Conservation (phyloP, 2,888 invertebrate species). For the Bellardia pandia region DNA sequence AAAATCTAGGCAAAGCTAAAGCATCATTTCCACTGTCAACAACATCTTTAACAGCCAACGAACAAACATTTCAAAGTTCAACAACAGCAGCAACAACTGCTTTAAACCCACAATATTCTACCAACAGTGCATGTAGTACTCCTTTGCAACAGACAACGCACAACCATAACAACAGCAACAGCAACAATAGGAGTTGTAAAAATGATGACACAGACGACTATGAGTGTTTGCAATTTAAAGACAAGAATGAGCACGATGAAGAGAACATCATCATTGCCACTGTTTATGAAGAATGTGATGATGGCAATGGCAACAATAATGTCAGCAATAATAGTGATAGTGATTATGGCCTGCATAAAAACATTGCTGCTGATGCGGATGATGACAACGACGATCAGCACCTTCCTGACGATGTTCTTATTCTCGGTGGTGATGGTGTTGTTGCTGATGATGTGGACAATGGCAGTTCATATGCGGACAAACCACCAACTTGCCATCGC, state of each 20-base stretch:
- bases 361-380: slow-evolving; percentile 10
- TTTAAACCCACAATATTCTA: slow-evolving; percentile 45
- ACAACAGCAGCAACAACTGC: slow-evolving; percentile 39
- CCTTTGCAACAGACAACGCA: slow-evolving; percentile 30
- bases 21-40: slow-evolving; percentile 45
- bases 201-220: slow-evolving; percentile 56
- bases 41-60: slow-evolving; percentile 42
- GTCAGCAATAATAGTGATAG: slow-evolving; percentile 35
- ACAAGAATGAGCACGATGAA: slow-evolving; percentile 45
- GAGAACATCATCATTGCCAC: slow-evolving; percentile 39
- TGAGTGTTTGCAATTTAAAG: slow-evolving; percentile 56
- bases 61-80: slow-evolving; percentile 54
- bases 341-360: slow-evolving; percentile 36
- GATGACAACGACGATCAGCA: slow-evolving; percentile 47
- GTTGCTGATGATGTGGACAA: slow-evolving; percentile 40
- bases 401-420: slow-evolving; percentile 25
- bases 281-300: slow-evolving; percentile 36
- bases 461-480: slow-evolving; percentile 47
- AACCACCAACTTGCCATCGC: slow-evolving; percentile 56
- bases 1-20: slow-evolving; percentile 57
- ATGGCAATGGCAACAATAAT: slow-evolving; percentile 32
- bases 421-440: not conserved
- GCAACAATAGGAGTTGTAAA: slow-evolving; percentile 54
- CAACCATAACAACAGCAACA: slow-evolving; percentile 57
- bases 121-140: not conserved